Conservation (phyloP, 2,888 invertebrate genomes). For the Tetrapedia diversipes region DNA sequence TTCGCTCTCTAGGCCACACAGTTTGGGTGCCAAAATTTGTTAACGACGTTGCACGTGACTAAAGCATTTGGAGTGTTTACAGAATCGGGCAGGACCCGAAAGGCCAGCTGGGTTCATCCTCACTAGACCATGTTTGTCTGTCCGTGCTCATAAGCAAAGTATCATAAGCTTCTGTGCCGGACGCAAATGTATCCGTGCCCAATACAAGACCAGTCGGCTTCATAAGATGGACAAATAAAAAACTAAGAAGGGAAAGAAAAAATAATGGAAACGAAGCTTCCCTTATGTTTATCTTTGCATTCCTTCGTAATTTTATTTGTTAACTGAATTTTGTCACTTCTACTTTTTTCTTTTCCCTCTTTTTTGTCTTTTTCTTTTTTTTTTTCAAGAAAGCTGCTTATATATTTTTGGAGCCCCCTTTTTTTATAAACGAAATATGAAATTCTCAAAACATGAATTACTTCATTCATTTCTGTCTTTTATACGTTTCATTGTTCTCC, state of each 20-base stretch:
- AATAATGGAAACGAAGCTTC: constrained; percentile 58
- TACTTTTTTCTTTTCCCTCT: background rate
- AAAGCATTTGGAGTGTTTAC: constrained; percentile 73
- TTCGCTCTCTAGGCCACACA: constrained; percentile 83
- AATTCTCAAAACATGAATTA: constrained; percentile 11
- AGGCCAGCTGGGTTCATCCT: constrained; percentile 82
- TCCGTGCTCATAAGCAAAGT: constrained; percentile 64
- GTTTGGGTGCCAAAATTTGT: constrained; percentile 79
- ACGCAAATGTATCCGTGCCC: constrained; percentile 65
- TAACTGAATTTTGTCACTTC: constrained; percentile 24
- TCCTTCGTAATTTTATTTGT: constrained; percentile 34
- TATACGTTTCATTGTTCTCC: background rate
- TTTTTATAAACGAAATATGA: constrained; percentile 19
- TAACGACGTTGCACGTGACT: constrained; percentile 72
- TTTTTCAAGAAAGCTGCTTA: constrained; percentile 11
- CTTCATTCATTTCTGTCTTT: constrained; percentile 17
- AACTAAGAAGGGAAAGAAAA: constrained; percentile 59
- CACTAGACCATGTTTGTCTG: constrained; percentile 80
- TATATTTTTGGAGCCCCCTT: constrained; percentile 7
- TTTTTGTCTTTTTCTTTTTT: background rate
- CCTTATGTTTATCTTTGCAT: constrained; percentile 54
- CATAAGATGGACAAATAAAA: constrained; percentile 54
- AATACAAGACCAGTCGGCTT: constrained; percentile 71
- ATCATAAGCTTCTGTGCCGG: constrained; percentile 56
- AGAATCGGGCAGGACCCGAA: constrained; percentile 80